These are phyloP conservation scores for Sitophilus oryzae DNA, from an alignment of 1,140 invertebrate genomes.

Conservation along the genomic window DNA sequence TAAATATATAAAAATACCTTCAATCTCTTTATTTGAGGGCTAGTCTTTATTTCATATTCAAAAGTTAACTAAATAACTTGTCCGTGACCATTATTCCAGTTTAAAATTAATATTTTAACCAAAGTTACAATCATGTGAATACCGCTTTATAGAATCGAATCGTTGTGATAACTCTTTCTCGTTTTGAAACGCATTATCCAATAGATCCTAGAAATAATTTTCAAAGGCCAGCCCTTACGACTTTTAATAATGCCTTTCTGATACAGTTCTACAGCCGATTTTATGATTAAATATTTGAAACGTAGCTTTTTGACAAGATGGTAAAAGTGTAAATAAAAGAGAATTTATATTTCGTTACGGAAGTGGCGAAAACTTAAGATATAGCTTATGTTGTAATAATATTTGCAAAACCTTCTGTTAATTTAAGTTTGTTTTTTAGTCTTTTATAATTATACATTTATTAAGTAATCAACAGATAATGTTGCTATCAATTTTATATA, in stretches of 20 bases:
- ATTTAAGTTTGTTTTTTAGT: constrained; percentile 30
- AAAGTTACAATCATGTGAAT: not conserved
- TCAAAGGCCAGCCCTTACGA: not conserved
- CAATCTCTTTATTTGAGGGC: not conserved
- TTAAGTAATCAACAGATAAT: constrained; percentile 32
- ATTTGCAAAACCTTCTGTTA: constrained; percentile 27
- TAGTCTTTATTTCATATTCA: not conserved
- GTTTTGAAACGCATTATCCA: not conserved
- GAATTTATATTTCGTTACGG: constrained; percentile 27
- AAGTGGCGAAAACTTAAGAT: constrained; percentile 22
- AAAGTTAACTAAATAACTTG: not conserved
- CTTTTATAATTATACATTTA: constrained; percentile 30
- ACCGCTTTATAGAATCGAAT: not conserved
- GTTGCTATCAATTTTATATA: constrained; percentile 39
- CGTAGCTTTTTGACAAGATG: constrained; percentile 18
- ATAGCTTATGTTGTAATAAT: constrained; percentile 29
- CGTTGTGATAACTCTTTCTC: not conserved
- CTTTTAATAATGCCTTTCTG: constrained; percentile 1
- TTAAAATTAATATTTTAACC: not conserved
- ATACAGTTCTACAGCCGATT: constrained; percentile 1
- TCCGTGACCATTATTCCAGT: too few species aligned
- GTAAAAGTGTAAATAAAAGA: constrained; percentile 24
- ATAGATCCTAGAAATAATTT: not conserved
- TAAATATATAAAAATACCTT: constrained; percentile 15
- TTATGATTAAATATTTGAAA: constrained; percentile 4